These are phyloP conservation scores for Equus quagga DNA, from an alignment of 2,113 vertebrate genomes.

Conservation along the genomic window DNA sequence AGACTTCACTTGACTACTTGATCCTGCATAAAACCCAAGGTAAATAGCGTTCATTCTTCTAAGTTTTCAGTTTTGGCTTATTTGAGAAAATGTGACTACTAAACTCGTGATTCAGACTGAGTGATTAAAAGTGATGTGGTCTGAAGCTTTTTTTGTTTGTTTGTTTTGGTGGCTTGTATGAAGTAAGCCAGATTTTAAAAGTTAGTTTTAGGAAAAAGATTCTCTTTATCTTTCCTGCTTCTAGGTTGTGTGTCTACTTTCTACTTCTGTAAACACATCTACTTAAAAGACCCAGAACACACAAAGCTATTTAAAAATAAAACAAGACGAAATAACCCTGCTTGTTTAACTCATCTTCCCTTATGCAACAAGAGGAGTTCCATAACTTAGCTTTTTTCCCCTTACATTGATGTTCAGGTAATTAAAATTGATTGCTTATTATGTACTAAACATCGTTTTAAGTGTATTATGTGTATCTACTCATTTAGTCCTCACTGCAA, in stretches of 20 bases:
- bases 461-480: not conserved
- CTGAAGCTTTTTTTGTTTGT: not conserved
- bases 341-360: not conserved
- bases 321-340: conserved; percentile 2
- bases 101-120: not conserved
- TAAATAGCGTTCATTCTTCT: conserved; percentile 58
- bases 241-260: conserved; percentile 32
- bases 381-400: not conserved
- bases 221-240: conserved; percentile 36
- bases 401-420: conserved; percentile 18
- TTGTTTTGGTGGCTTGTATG: not conserved
- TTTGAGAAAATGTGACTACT: conserved; percentile 9
- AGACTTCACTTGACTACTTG: conserved; percentile 59
- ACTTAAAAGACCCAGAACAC: conserved; percentile 36
- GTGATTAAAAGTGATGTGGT: not conserved
- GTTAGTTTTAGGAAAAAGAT: conserved; percentile 45
- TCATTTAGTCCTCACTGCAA: not conserved
- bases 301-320: conserved; percentile 48
- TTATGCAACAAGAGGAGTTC: conserved; percentile 44
- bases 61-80: conserved; percentile 26
- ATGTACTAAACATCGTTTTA: not conserved
- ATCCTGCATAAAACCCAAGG: conserved; percentile 67
- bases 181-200: conserved; percentile 50
- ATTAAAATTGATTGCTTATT: conserved; percentile 50
- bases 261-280: conserved; percentile 31